Percentiles rank a stretch among this genome's conserved stretches.
These are phyloP conservation scores for Schizopygopsis pylzovi DNA, from an alignment of 2,797 vertebrate species.

Conservation along the genomic window DNA sequence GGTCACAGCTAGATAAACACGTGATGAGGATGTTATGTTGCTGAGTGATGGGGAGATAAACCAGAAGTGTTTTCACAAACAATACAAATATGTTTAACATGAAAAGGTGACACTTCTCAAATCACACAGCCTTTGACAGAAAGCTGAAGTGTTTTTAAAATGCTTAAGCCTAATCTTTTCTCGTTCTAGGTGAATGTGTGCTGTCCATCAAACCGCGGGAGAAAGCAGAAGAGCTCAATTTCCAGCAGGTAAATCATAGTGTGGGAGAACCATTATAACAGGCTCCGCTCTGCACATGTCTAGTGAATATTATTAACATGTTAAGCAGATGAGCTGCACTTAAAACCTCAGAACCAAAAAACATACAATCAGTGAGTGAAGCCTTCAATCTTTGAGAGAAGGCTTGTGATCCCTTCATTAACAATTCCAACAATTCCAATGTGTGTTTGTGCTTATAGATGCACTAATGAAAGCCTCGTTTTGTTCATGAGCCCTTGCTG, in stretches of 20 bases:
- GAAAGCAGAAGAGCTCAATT: slow-evolving; percentile 91
- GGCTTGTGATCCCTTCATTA: slow-evolving; percentile 38
- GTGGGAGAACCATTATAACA: not conserved
- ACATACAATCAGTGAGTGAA: not conserved
- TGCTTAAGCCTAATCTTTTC: not conserved
- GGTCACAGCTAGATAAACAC: not conserved
- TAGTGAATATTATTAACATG: slow-evolving; percentile 15
- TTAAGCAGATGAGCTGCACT: not conserved
- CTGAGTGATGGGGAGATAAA: slow-evolving; percentile 8
- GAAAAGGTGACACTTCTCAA: slow-evolving; percentile 1
- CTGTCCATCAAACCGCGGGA: slow-evolving; percentile 88
- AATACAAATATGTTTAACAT: not conserved
- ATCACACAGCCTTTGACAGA: not conserved
- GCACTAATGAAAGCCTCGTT: slow-evolving; percentile 1
- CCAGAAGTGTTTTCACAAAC: slow-evolving; percentile 11
- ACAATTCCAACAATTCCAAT: slow-evolving; percentile 1
- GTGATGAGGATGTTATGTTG: not conserved
- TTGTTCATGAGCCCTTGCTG: not conserved
- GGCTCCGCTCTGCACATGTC: not conserved
- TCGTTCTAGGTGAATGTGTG: slow-evolving; percentile 86
- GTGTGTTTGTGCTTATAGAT: slow-evolving; percentile 33
- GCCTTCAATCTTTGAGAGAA: not conserved
- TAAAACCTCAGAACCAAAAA: not conserved
- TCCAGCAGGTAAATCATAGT: slow-evolving; percentile 86
- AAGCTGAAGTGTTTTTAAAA: not conserved